Evolutionary conservation across 2,797 vertebrate species (phyloP), one percentile per base, ranked within the genome.

Genomic region (Mormyrops boulengeri): DNA sequence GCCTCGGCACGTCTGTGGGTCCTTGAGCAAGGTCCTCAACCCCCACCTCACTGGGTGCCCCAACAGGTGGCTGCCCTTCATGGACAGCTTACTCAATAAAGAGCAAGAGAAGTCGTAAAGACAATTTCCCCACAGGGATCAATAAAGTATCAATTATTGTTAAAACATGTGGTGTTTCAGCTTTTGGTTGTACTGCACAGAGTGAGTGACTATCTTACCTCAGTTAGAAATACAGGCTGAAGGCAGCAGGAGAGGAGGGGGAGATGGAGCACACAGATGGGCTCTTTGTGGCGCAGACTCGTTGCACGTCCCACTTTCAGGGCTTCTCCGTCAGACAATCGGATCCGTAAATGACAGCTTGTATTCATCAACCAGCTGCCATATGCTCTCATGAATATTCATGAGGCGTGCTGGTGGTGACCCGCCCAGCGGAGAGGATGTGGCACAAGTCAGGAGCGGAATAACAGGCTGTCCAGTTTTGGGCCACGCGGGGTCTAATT

Each of bases 321-420:
- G 73, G 73, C 12, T 44, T 80, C 73, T 80, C 73, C 2, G 38
- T 44, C 38, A 80, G 34, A 80, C 17, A 1, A 8, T 44, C 38
- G 5, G 73, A 38, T 19, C 34, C 73, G 7, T 41, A 80, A 80
- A 80, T 38, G 73, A 80, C 73, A 80, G 73, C 38, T 44, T n/a
- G 73, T 80, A 5, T 80, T 44, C 73, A 0, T 80, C 73, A 44
- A 8, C 34, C 38, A 38, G 38, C 73, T 80, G 73, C 38, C 73
- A 44, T 80, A 80, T 80, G 73, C 17, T 80, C 34, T 80, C 73
- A 80, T 80, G 34, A 80, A 80, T 80, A 80, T 80, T 80, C 73
- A 80, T 17, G 38, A 19, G 11, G 38, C 17, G 38, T 17, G 34
- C 73, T 17, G 73, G 38, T 44, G 38, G 2, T 6, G 2, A 44